Evolutionary conservation across 2,797 vertebrate species (phyloP).

Genomic region (Nothura maculosa): DNA sequence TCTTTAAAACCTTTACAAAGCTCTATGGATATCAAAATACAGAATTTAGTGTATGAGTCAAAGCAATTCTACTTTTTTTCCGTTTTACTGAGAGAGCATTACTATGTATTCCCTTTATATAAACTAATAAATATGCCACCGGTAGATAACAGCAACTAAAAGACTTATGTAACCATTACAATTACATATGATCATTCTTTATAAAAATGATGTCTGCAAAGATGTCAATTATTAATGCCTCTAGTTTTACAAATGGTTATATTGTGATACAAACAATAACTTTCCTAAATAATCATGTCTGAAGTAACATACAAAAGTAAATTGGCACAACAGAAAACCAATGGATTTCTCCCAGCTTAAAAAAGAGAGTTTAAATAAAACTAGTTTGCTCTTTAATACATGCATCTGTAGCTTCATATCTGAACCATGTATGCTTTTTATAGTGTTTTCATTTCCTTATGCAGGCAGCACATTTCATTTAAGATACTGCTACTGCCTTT

Average conservation of each 20-base stretch:
- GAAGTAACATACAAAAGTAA: not conserved
- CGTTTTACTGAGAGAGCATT: not conserved
- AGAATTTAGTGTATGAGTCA: not conserved
- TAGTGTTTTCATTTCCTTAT: not conserved
- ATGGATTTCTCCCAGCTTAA: not conserved
- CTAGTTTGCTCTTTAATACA: not conserved
- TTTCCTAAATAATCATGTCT: not conserved
- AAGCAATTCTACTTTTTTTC: not conserved
- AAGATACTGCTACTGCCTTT: not conserved
- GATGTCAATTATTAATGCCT: not conserved
- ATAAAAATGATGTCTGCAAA: not conserved
- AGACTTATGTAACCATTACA: not conserved
- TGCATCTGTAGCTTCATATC: not conserved
- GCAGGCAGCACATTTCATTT: not conserved
- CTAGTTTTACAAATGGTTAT: not conserved
- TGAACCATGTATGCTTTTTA: not conserved
- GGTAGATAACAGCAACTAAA: not conserved
- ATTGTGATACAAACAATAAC: not conserved
- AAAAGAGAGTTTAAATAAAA: not conserved
- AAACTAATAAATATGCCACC: slow-evolving; percentile 28
- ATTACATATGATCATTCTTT: not conserved
- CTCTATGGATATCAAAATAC: not conserved
- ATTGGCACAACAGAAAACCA: not conserved
- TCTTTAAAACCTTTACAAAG: slow-evolving; percentile 1
- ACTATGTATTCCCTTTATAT: not conserved